Conservation (phyloP, 2,113 vertebrate genomes). For the Peromyscus polionotus region DNA sequence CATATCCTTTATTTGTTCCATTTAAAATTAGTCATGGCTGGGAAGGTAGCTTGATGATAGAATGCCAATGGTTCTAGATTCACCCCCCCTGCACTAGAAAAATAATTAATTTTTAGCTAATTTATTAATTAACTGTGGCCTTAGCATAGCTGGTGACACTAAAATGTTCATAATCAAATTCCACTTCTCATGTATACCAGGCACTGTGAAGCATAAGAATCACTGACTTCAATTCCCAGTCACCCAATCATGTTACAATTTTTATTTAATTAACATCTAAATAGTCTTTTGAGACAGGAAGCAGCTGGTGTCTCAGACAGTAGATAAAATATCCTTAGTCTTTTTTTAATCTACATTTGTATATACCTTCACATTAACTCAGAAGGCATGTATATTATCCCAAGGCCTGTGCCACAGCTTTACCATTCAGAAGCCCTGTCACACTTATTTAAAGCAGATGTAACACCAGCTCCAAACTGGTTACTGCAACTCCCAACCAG, state of each 20-base stretch:
- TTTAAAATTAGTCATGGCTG: background rate
- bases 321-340: background rate
- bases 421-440: background rate
- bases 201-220: background rate
- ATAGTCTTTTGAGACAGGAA: background rate
- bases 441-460: background rate
- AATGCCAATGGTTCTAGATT: background rate
- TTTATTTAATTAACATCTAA: constrained; percentile 46
- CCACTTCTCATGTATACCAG: background rate
- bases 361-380: background rate
- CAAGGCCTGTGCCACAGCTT: background rate
- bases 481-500: background rate
- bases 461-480: background rate
- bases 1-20: background rate
- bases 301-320: background rate
- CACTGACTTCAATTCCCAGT: constrained; percentile 10
- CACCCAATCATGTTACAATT: background rate
- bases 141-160: background rate
- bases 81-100: background rate
- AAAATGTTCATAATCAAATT: background rate
- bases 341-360: background rate
- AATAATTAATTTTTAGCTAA: background rate
- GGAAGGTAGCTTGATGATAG: background rate
- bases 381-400: background rate
- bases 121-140: background rate